Base-by-base conservation (phyloP, 2,113 vertebrate genomes). In the Nesogale talazaci region DNA sequence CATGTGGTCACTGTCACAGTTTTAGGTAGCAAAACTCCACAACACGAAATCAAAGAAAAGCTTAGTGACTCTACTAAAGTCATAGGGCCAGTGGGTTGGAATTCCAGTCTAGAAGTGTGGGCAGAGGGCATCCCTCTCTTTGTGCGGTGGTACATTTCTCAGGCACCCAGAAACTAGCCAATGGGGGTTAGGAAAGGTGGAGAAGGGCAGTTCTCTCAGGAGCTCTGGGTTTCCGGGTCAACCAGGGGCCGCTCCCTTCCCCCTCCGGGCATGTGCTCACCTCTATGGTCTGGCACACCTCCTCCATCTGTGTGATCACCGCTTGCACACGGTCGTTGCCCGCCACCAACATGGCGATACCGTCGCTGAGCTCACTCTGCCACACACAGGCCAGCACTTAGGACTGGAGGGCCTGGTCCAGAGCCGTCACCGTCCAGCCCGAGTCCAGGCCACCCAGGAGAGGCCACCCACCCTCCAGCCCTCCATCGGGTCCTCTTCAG, bases 241-340 rank as follows among this genome's bases (percentile, higher is more conserved):
- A 86, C 38, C n/a, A n/a, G 5, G 34, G 72, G 65, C 29, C 65
- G n/a, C 65, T 29, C 19, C 40, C 20, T 22, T 8, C 17, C 4
- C 29, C 31, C 27, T 14, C 82, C 34, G 3, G 15, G 14, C 40
- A 89, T 78, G 63, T 61, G 79, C 96, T 98, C 20, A 99, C 99
- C 98, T 99, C 98, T 0, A 99, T 97, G 22, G 97, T 98, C 94
- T 93, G 98, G 97, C 99, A 99, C 95, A 98, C 98, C 76, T 98
- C 98, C 86, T 99, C 99, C 98, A 99, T 98, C 97, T 99, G 98
- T 0, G 98, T 98, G 97, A 99, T 98, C 96, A 99, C 97, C 0
- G 98, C 98, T 97, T 99, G 98, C 96, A 99, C 97, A 3, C 98
- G 98, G 97, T 99, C 99, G 3, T 99, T 99, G 61, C 98, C 98